A percentile compares a stretch with the other conserved stretches of the same genome.
Evolutionary conservation across 2,797 vertebrate species (phyloP).

Genomic region (Limnodromus scolopaceus): DNA sequence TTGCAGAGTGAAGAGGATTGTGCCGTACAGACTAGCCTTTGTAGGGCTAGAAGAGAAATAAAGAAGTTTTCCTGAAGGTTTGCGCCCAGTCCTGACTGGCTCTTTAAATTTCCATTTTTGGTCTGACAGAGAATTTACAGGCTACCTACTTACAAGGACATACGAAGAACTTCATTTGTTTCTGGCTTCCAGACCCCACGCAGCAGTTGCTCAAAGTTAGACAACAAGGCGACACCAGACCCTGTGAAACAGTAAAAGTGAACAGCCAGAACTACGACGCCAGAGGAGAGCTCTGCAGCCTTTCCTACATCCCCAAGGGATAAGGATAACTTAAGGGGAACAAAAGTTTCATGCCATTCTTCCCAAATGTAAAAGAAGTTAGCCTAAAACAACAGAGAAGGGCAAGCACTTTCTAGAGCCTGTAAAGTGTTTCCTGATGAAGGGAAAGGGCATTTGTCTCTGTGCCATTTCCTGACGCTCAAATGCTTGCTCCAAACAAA

Average conservation of each 20-base stretch:
- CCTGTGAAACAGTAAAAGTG: conserved; percentile 75
- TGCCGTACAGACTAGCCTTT: conserved; percentile 96
- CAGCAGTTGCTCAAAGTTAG: conserved; percentile 95
- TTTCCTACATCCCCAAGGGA: not conserved
- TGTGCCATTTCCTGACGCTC: not conserved
- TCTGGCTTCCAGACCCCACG: conserved; percentile 97
- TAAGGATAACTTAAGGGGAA: not conserved
- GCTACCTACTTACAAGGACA: conserved; percentile 93
- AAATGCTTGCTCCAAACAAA: not conserved
- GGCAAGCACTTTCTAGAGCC: not conserved
- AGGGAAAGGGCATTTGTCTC: not conserved
- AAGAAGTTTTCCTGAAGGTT: not conserved
- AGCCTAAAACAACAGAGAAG: not conserved
- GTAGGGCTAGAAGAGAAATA: conserved; percentile 85
- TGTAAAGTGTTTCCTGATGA: not conserved
- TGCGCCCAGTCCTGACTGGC: not conserved
- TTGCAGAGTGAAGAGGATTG: conserved; percentile 94
- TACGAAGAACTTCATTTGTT: conserved; percentile 93
- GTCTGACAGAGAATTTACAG: not conserved
- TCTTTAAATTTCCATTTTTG: not conserved
- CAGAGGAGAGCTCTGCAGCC: not conserved
- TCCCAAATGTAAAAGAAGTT: not conserved
- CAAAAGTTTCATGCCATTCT: not conserved
- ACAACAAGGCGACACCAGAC: conserved; percentile 93
- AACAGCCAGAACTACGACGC: not conserved